phyloP scores from a whole-genome alignment of 1,140 invertebrate species.

The Thaumetopoea pityocampa region DNA sequence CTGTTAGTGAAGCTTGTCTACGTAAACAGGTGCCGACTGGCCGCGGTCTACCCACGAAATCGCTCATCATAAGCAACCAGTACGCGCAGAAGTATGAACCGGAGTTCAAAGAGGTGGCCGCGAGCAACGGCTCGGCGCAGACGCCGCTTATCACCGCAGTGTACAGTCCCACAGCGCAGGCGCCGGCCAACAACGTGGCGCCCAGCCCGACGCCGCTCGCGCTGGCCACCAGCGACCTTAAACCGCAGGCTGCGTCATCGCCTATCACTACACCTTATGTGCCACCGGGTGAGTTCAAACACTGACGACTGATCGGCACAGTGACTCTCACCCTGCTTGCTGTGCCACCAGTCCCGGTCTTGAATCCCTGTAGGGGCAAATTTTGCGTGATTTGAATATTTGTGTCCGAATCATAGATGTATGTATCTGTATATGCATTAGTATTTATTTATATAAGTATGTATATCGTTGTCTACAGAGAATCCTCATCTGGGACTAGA shows the following conservation, averaged over 20 bases:
- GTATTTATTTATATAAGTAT: too few species aligned
- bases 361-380: too few species aligned
- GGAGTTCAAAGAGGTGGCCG: conserved; percentile 44
- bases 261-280: conserved; percentile 52
- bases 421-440: too few species aligned
- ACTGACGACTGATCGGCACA: too few species aligned
- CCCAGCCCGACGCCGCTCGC: conserved; percentile 28
- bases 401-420: too few species aligned
- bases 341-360: too few species aligned
- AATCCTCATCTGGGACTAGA: too few species aligned
- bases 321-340: too few species aligned
- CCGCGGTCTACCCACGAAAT: conserved; percentile 48
- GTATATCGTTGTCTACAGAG: too few species aligned
- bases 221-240: conserved; percentile 44
- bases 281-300: conserved; percentile 48
- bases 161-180: conserved; percentile 27
- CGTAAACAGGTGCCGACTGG: conserved; percentile 50
- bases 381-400: too few species aligned
- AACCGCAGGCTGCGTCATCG: conserved; percentile 50
- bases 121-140: conserved; percentile 27
- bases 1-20: neutral
- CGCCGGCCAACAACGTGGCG: conserved; percentile 34
- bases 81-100: conserved; percentile 67
- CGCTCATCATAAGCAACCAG: conserved; percentile 69
- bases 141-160: too few species aligned